phyloP scores from a whole-genome alignment of 2,888 invertebrate genomes.

The Polietes domitor region DNA sequence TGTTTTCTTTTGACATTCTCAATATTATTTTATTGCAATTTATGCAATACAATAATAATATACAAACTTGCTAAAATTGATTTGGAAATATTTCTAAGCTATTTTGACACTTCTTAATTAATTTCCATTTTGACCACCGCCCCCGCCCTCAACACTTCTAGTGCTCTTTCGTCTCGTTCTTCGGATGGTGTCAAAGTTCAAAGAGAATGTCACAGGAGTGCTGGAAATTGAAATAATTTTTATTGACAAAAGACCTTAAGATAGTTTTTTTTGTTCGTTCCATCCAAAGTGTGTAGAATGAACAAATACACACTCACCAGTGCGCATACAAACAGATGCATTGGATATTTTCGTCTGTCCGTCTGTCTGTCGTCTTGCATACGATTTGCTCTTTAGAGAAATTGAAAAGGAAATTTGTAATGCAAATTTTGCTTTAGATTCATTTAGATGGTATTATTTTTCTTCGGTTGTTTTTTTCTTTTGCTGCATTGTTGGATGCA shows the following conservation, averaged over 20 bases:
- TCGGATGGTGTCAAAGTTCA: slow-evolving; percentile 24
- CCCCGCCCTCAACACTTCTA: slow-evolving; percentile 36
- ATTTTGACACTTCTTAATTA: slow-evolving; percentile 67
- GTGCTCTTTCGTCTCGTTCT: background rate
- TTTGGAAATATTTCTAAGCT: slow-evolving; percentile 60
- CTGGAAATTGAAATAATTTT: slow-evolving; percentile 38
- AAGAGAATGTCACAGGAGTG: slow-evolving; percentile 17
- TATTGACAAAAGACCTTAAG: slow-evolving; percentile 40
- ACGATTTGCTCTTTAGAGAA: slow-evolving; percentile 1
- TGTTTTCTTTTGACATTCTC: slow-evolving; percentile 47
- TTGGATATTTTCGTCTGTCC: background rate
- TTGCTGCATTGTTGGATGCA: background rate
- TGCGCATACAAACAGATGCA: too few species aligned
- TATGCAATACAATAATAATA: slow-evolving; percentile 20
- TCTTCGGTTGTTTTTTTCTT: background rate
- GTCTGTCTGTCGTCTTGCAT: background rate
- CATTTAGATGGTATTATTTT: slow-evolving; percentile 38
- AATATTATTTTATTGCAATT: slow-evolving; percentile 57
- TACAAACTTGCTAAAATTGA: slow-evolving; percentile 50
- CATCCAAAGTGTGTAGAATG: too few species aligned
- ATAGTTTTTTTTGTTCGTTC: background rate
- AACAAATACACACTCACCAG: too few species aligned
- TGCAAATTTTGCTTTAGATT: slow-evolving; percentile 61
- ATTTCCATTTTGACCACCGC: slow-evolving; percentile 54
- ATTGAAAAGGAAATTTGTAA: slow-evolving; percentile 58